Evolutionary conservation across 2,797 vertebrate species (phyloP).

Genomic region (Periparus ater): DNA sequence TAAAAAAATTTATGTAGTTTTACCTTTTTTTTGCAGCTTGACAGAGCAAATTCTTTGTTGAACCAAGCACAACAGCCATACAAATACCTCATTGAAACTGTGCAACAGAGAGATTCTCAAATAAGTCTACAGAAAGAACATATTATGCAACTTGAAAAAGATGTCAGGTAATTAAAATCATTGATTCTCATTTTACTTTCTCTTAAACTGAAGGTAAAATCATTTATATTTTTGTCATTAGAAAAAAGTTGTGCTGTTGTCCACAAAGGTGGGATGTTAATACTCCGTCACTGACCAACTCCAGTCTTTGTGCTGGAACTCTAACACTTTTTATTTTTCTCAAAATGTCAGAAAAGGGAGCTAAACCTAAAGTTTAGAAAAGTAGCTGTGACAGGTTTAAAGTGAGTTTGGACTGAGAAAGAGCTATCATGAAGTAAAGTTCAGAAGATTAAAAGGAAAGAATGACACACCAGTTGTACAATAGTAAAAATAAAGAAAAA

Average conservation of each 20-base stretch:
- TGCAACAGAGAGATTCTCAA: constrained; percentile 88
- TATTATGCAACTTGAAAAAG: constrained; percentile 83
- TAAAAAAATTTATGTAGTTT: neutral
- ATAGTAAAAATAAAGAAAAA: neutral
- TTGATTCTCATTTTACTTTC: neutral
- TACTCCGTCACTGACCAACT: neutral
- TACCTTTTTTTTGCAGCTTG: constrained; percentile 77
- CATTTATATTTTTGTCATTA: neutral
- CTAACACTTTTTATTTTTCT: neutral
- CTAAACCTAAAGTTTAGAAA: neutral
- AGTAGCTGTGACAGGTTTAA: neutral
- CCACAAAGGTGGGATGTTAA: neutral
- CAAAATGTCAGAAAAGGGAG: neutral
- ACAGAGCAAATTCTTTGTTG: constrained; percentile 86
- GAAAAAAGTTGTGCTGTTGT: neutral
- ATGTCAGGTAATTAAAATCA: constrained; percentile 82
- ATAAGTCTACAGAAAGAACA: constrained; percentile 81
- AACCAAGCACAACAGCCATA: constrained; percentile 92
- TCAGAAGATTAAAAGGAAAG: neutral
- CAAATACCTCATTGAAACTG: constrained; percentile 91
- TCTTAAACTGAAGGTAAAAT: neutral
- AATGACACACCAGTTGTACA: neutral
- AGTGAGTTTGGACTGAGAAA: neutral
- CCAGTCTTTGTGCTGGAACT: neutral
- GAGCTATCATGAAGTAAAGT: neutral